phyloP scores from a whole-genome alignment of 2,113 vertebrate genomes.

The Panurus biarmicus region DNA sequence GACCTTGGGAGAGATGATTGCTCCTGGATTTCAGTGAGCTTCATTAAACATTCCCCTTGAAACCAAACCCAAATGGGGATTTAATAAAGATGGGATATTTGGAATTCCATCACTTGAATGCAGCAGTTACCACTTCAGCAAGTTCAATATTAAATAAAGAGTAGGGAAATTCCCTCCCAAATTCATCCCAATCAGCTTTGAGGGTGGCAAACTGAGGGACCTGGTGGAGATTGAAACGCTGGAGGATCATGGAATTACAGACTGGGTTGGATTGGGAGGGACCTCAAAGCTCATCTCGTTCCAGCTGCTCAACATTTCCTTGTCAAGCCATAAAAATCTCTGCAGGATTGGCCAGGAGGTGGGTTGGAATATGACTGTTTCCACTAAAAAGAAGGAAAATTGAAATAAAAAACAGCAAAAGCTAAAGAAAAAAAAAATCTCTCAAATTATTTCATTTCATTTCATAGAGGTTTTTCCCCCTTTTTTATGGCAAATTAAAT shows the following conservation, averaged over 20 bases:
- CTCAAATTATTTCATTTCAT: background rate
- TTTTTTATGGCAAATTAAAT: background rate
- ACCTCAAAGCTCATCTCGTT: background rate
- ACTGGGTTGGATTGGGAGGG: background rate
- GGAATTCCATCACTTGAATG: background rate
- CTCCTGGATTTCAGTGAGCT: background rate
- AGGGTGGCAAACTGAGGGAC: background rate
- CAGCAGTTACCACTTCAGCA: background rate
- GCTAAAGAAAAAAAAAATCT: background rate
- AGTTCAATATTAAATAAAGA: background rate
- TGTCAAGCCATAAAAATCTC: background rate
- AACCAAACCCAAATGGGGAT: background rate
- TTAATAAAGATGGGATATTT: background rate
- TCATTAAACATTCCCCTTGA: background rate
- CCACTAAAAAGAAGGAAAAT: background rate
- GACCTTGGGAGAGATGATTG: background rate
- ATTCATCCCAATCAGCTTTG: background rate
- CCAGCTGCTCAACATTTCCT: background rate
- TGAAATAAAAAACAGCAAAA: background rate
- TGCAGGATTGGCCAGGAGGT: background rate
- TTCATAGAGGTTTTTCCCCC: background rate
- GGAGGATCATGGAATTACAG: background rate
- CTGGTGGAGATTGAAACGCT: background rate
- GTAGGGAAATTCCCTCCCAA: background rate
- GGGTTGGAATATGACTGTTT: background rate